These are phyloP conservation scores for Clarias gariepinus DNA, from an alignment of 2,113 vertebrate species.

Conservation along the genomic window DNA sequence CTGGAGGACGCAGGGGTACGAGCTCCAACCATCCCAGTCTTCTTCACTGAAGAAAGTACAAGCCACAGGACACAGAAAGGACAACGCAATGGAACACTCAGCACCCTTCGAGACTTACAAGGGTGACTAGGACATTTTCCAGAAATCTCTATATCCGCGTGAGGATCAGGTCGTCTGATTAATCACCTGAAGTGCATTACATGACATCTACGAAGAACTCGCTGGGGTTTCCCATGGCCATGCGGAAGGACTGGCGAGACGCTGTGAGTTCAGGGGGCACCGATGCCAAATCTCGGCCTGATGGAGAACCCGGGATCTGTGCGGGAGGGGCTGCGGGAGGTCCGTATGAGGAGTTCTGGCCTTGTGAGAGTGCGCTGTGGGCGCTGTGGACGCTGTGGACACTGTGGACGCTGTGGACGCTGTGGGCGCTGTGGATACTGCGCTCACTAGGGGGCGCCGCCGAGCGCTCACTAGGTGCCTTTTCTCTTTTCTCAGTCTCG, in stretches of 20 bases:
- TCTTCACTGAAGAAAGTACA: conserved; percentile 68
- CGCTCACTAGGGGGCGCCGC: conserved; percentile 69
- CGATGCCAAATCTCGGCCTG: conserved; percentile 78
- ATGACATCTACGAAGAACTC: conserved; percentile 98
- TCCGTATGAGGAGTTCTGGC: conserved; percentile 70
- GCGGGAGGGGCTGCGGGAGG: conserved; percentile 69
- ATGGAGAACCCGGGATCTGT: conserved; percentile 72
- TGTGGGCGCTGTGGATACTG: conserved; percentile 59
- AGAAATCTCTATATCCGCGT: conserved; percentile 17
- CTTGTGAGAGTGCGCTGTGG: conserved; percentile 73
- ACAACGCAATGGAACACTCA: conserved; percentile 38
- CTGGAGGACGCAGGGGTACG: conserved; percentile 30
- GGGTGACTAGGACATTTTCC: conserved; percentile 15
- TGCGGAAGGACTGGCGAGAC: conserved; percentile 92
- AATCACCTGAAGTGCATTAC: conserved; percentile 70
- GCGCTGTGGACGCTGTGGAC: conserved; percentile 76
- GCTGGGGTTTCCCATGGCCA: conserved; percentile 94
- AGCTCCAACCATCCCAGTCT: conserved; percentile 45
- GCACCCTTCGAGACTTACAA: conserved; percentile 1
- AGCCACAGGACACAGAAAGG: conserved; percentile 49
- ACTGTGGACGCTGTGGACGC: conserved; percentile 62
- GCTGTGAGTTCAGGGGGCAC: conserved; percentile 87
- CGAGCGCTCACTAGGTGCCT: conserved; percentile 72
- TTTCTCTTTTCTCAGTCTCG: conserved; percentile 79
- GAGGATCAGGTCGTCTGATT: conserved; percentile 31